phyloP scores from a whole-genome alignment of 2,888 invertebrate species.

The Dynastes tityus region DNA sequence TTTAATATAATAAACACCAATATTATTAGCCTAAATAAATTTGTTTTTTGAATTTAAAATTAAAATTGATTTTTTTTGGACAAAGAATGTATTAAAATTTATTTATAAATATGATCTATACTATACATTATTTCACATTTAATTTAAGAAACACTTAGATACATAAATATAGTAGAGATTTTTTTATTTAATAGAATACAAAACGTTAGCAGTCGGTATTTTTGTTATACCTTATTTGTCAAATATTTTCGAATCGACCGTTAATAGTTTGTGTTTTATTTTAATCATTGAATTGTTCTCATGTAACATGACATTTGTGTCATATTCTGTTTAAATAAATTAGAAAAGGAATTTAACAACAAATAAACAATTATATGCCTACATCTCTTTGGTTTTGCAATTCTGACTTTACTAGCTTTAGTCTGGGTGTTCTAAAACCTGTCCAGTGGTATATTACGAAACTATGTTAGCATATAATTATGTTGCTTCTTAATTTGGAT shows the following conservation, averaged over 20 bases:
- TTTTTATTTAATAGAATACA: conserved; percentile 23
- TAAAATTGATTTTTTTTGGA: conserved; percentile 13
- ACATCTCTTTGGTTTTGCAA: conserved; percentile 18
- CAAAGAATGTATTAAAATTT: conserved; percentile 48
- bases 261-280: conserved; percentile 21
- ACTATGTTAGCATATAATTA: conserved; percentile 34
- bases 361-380: conserved; percentile 18
- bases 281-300: conserved; percentile 22
- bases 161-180: conserved; percentile 1
- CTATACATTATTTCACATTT: conserved; percentile 6
- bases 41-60: conserved; percentile 42
- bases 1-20: conserved; percentile 58
- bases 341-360: conserved; percentile 25
- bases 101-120: conserved; percentile 48
- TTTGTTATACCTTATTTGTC: not conserved
- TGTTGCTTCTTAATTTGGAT: conserved; percentile 38
- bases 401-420: conserved; percentile 21
- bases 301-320: conserved; percentile 29
- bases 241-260: too few relatives aligned
- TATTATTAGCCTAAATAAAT: conserved; percentile 54
- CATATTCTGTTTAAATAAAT: conserved; percentile 44
- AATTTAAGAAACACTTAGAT: conserved; percentile 32
- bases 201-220: conserved; percentile 26
- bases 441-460: conserved; percentile 28
- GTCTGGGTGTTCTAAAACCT: conserved; percentile 19